Evolutionary conservation across 2,888 invertebrate species (phyloP).

Genomic region (Disparrhopalites patrizii): DNA sequence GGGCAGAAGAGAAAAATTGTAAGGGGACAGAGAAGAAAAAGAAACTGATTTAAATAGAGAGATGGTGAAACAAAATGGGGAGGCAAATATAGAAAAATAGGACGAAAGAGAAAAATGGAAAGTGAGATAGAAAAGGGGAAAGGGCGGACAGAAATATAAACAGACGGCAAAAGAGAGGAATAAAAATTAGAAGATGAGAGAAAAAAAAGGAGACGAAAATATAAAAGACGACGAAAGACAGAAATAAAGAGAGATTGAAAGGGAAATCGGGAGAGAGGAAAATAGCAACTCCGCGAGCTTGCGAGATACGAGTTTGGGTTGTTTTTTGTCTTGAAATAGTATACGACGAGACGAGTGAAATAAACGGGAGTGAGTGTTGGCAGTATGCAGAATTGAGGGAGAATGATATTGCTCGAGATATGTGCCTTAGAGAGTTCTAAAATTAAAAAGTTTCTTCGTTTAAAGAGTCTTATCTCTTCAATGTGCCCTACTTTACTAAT

Average conservation of each 20-base stretch:
- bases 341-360: not conserved
- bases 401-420: not conserved
- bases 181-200: not conserved
- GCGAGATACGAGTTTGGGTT: too few relatives aligned
- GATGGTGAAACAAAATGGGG: not conserved
- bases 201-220: not conserved
- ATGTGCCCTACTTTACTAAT: conserved; percentile 28
- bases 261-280: not conserved
- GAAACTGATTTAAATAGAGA: not conserved
- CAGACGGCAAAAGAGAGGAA: too few relatives aligned
- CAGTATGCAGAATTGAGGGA: not conserved
- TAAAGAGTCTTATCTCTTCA: conserved; percentile 27
- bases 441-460: conserved; percentile 24
- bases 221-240: not conserved
- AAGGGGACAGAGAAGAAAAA: too few relatives aligned
- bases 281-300: too few relatives aligned
- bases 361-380: not conserved
- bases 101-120: not conserved
- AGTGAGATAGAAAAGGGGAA: not conserved
- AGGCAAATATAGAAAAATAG: not conserved
- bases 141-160: not conserved
- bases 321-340: conserved; percentile 8
- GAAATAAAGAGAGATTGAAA: not conserved
- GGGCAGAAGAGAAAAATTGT: too few relatives aligned
- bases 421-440: conserved; percentile 20